Evolutionary conservation across 1,140 invertebrate species (phyloP), one percentile per base, ranked within the genome.

Genomic region (Trachymyrmex septentrionalis): DNA sequence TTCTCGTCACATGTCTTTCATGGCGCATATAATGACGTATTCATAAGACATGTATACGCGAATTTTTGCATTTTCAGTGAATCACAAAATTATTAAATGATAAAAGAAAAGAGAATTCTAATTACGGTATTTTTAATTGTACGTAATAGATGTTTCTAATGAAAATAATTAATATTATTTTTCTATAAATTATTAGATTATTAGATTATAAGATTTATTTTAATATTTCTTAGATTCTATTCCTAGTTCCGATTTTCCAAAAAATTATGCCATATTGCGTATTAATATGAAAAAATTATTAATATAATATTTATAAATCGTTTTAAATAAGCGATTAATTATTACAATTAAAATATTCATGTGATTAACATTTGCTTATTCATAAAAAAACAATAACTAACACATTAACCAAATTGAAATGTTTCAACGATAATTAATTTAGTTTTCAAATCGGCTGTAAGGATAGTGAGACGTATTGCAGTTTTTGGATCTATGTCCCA

Each of bases 401-500:
- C 7, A 6, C 1, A 44, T 7, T 69, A 21, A 14, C 1, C 0
- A 24, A 73, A 50, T 63, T 63, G 30, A 63, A 63, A 75, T 75
- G 53, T 34, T 24, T 82, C 6, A 27, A 53, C 0, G 19, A 61
- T 48, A 19, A 72, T 73, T 53, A 61, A 50, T 2, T 38, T 27
- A 38, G 1, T 44, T 73, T 3, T 72, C 30, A 34, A 72, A 30
- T 72, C 50, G 67, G 19, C 27, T 73, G n/a, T 86, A 38, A 55
- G 44, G 0, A 14, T 16, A 55, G n/a, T 53, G 67, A 0, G 21
- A 63, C 87, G 89, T 91, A 90, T 91, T 91, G 90, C 91, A 92
- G 90, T 94, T 92, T 94, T 93, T 94, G 92, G 92, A 94, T 90
- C 92, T 92, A 91, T 90, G 92, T 92, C 93, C 92, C 91, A 90